phyloP scores from a whole-genome alignment of 2,888 invertebrate species.

The Pycnomerus fuliginosus region DNA sequence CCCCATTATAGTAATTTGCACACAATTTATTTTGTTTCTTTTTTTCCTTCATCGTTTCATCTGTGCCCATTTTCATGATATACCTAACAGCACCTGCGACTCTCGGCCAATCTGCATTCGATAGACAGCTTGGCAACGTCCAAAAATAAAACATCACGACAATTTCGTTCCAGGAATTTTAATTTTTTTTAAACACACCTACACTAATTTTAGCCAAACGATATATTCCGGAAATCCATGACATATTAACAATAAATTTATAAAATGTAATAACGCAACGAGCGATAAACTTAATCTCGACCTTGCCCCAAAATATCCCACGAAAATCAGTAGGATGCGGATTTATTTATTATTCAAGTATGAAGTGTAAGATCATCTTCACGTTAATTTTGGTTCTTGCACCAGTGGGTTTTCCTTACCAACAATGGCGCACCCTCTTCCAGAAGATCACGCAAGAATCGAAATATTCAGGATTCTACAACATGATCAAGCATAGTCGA shows the following conservation, averaged over 20 bases:
- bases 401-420: constrained; percentile 1
- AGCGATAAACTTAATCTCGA: constrained; percentile 14
- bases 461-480: constrained; percentile 66
- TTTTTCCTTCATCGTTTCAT: too few species aligned
- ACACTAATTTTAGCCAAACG: too few species aligned
- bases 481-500: constrained; percentile 68
- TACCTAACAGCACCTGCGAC: too few species aligned
- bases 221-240: too few species aligned
- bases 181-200: too few species aligned
- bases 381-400: constrained; percentile 3
- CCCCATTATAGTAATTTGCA: too few species aligned
- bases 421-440: constrained; percentile 31
- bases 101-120: too few species aligned
- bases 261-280: background rate
- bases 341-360: too few species aligned
- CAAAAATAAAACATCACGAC: constrained; percentile 8
- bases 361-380: background rate
- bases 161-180: too few species aligned
- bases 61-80: too few species aligned
- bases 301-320: constrained; percentile 18
- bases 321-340: constrained; percentile 8
- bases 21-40: too few species aligned
- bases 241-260: background rate
- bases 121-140: constrained; percentile 17
- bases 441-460: constrained; percentile 41